Evolutionary conservation across 1,140 invertebrate genomes (phyloP), one percentile per base, ranked within the genome.

Genomic region (Lepidurus couesii): DNA sequence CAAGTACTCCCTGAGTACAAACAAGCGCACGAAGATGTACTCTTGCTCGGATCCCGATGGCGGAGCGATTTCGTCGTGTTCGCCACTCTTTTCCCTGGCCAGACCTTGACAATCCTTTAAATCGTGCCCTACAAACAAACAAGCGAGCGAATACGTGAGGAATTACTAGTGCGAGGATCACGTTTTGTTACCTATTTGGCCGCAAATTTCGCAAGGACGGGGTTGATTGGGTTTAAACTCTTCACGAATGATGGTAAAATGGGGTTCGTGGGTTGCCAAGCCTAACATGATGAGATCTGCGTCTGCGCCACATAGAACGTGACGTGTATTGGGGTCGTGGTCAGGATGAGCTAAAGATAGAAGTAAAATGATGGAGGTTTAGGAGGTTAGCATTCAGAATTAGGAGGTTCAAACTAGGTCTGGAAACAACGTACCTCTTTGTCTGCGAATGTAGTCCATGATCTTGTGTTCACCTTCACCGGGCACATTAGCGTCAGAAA

Each of bases 381-480:
- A 81, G 13, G 24, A 16, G 77, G n/a, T 76, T 5, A 75, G 4
- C 16, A 24, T 75, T 75, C 75, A 5, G 4, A 24, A 42, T 16
- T 13, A 75, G 21, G 10, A 42, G 7, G 16, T 16, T 73, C 42
- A 43, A 73, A 78, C 78, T 74, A 78, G 78, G 75, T 78, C 76
- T 77, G 45, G 75, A 78, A 78, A 79, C 21, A 74, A 75, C n/a
- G 80, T 83, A 91, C 91, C 91, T 88, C 96, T 90, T 86, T 99
- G 97, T 82, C 90, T 91, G n/a, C 98, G 88, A 81, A 99, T 98
- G 85, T 91, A 99, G 86, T 99, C 97, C 97, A 99, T 99, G 82
- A 99, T 99, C 87, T 99, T 99, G 84, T 99, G 97, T 86, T 99
- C 97, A 26, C 97, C 97, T 88, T 99, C 97, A 24, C 97, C 97